phyloP scores from a whole-genome alignment of 2,113 vertebrate genomes.

The Leptodactylus fuscus region DNA sequence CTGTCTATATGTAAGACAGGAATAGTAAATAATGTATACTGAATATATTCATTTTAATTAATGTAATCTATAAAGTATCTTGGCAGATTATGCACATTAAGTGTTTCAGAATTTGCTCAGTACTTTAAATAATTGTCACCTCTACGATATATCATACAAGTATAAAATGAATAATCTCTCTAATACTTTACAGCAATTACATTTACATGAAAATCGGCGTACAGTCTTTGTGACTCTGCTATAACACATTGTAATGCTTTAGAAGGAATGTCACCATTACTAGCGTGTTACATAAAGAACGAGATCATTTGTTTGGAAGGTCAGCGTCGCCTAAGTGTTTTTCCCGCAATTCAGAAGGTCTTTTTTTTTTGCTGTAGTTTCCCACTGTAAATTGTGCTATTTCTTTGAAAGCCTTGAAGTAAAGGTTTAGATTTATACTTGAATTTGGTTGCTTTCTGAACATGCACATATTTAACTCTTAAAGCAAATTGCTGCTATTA shows the following conservation, averaged over 20 bases:
- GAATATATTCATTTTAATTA: too few species aligned
- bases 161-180: too few species aligned
- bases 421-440: conserved; percentile 15
- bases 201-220: too few species aligned
- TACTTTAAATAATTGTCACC: too few species aligned
- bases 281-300: neutral
- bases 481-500: neutral
- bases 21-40: too few species aligned
- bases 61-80: too few species aligned
- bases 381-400: neutral
- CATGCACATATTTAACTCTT: conserved; percentile 7
- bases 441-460: conserved; percentile 18
- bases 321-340: neutral
- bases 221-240: neutral
- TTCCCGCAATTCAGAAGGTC: neutral
- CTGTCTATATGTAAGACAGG: too few species aligned
- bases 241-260: neutral
- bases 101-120: too few species aligned
- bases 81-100: too few species aligned
- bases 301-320: conserved; percentile 8
- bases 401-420: conserved; percentile 26
- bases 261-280: neutral
- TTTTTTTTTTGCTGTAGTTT: neutral
- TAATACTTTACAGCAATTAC: too few species aligned
- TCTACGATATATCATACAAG: too few species aligned